Base-by-base conservation (phyloP, 2,888 invertebrate genomes). In the Cerastoderma edule region DNA sequence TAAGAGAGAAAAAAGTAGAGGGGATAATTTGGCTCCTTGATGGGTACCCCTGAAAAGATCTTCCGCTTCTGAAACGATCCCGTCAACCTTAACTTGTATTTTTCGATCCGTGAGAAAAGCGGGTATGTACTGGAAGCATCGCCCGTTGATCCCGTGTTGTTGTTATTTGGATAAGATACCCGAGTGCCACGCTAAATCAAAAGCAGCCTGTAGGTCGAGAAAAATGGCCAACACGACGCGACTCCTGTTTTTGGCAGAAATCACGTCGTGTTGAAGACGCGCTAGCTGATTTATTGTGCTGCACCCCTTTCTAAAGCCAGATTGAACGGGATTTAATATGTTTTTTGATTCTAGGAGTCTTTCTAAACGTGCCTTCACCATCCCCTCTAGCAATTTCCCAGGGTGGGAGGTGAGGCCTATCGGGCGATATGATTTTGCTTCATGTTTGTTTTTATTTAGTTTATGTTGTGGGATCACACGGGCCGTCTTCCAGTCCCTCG, bases 351-450 rank as follows among this genome's bases (percentile, higher is more conserved):
- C 63, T 63, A 63, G 24, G 13, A 35, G 22, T n/a, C 27, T 22
- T 6, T 35, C 63, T 2, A 63, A 22, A 13, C 63, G 13, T 16
- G 35, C 63, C 24, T 63, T 63, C 4, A 63, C 39, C 35, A 63
- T 63, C 3, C 35, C 19, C 22, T 63, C 35, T 16, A 63, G 13
- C 10, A 39, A 46, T 64, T 70, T 70, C 32, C 50, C 64, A 27
- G 64, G 30, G 30, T 63, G 63, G 0, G 70, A 70, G 3, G 70
- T 63, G 8, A 70, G 70, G 39, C 63, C 53, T 19, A 64, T 64
- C 1, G 53, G 64, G 27, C 70, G 39, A 28, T 70, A 53, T 1
- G 50, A 70, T 24, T 60, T 63, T 63, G 50, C 35, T 6, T 57
- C 57, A 4, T 44, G 28, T 46, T 46, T 39, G 16, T 44, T 19